These are phyloP conservation scores for Ischnus inquisitorius DNA, from an alignment of 2,888 invertebrate genomes.

Conservation along the genomic window DNA sequence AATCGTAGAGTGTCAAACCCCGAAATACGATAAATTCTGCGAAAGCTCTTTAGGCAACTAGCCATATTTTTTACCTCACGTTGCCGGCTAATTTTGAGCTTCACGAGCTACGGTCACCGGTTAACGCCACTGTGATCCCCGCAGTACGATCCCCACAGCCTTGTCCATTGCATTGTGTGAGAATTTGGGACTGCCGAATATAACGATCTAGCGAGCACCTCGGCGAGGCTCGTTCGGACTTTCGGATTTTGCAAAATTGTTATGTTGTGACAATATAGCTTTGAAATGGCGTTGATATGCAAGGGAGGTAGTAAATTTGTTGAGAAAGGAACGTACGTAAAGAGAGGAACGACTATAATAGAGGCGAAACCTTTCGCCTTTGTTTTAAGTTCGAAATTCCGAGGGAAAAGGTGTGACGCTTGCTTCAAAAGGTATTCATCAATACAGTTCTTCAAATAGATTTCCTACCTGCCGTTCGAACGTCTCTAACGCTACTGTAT, in stretches of 20 bases:
- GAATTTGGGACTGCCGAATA: conserved; percentile 4
- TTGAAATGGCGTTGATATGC: conserved; percentile 34
- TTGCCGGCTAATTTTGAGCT: conserved; percentile 42
- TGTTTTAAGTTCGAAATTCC: conserved; percentile 90
- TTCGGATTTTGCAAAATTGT: neutral
- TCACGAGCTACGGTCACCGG: conserved; percentile 30
- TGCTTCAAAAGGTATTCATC: conserved; percentile 86
- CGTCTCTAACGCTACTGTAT: too few relatives aligned
- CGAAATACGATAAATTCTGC: conserved; percentile 48
- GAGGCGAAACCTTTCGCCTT: conserved; percentile 92
- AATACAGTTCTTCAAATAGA: conserved; percentile 7
- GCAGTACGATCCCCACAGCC: neutral
- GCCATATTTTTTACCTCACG: conserved; percentile 18
- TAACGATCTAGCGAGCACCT: neutral
- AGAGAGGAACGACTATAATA: conserved; percentile 89
- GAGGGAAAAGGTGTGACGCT: conserved; percentile 91
- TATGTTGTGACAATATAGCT: neutral
- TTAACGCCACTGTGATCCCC: neutral
- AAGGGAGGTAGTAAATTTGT: conserved; percentile 34
- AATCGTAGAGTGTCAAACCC: conserved; percentile 31
- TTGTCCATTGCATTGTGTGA: neutral
- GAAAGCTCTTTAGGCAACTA: conserved; percentile 27
- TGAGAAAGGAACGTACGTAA: conserved; percentile 73
- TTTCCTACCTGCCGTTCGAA: neutral
- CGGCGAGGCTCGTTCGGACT: neutral